A percentile compares a stretch with the other conserved stretches of the same genome.
Conservation (phyloP, 2,113 vertebrate species). For the Rynchops niger region DNA sequence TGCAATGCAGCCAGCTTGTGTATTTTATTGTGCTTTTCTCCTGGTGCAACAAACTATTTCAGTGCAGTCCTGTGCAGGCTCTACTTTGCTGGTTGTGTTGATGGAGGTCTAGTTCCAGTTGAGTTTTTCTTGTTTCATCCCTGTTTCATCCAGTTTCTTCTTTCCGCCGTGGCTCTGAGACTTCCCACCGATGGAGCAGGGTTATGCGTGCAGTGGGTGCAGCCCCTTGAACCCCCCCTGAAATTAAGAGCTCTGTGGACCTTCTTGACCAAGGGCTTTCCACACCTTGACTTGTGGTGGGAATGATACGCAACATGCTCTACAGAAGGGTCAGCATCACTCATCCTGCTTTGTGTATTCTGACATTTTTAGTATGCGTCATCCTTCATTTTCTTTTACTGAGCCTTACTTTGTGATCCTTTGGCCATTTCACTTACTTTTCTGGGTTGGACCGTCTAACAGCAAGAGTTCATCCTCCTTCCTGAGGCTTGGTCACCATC, state of each 20-base stretch:
- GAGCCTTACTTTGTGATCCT: background rate
- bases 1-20: background rate
- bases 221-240: background rate
- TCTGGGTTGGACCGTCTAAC: background rate
- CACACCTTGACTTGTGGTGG: background rate
- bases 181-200: background rate
- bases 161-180: background rate
- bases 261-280: background rate
- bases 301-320: background rate
- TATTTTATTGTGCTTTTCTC: background rate
- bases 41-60: accelerated
- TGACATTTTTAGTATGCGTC: background rate
- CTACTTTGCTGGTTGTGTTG: background rate
- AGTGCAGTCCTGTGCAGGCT: background rate
- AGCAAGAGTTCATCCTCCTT: background rate
- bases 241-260: background rate
- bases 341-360: background rate
- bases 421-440: background rate
- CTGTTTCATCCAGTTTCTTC: background rate
- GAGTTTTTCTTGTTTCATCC: background rate
- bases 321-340: background rate
- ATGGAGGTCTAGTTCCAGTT: background rate
- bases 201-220: background rate
- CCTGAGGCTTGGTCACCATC: background rate
- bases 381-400: background rate